A percentile compares a stretch with the other conserved stretches of the same genome.
Conservation (phyloP, 2,888 invertebrate genomes). For the Apantesis nais region DNA sequence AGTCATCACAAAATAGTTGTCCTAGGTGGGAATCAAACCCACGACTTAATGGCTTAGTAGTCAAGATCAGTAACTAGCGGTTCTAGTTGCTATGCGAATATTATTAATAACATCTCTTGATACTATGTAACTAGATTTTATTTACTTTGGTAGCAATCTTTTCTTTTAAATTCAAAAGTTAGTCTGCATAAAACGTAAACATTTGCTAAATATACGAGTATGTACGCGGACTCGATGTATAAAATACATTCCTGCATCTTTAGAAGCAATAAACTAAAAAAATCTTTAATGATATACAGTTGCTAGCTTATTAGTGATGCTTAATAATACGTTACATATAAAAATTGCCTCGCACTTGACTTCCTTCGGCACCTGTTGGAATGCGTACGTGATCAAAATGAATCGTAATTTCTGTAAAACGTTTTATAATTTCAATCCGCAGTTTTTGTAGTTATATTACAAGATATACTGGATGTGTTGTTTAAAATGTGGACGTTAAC, state of each 20-base stretch:
- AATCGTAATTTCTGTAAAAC: slow-evolving; percentile 41
- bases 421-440: slow-evolving; percentile 48
- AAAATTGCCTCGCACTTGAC: slow-evolving; percentile 10
- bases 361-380: slow-evolving; percentile 20
- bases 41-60: too few species aligned
- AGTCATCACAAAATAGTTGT: too few species aligned
- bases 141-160: not conserved
- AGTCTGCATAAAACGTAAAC: slow-evolving; percentile 6
- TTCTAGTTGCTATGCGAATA: not conserved
- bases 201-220: not conserved
- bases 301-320: slow-evolving; percentile 31
- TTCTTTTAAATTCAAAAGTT: not conserved
- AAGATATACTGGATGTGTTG: slow-evolving; percentile 61
- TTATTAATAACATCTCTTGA: not conserved
- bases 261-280: slow-evolving; percentile 30
- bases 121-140: not conserved
- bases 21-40: too few species aligned
- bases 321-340: slow-evolving; percentile 23
- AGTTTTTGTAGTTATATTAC: slow-evolving; percentile 46
- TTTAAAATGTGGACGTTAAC: slow-evolving; percentile 65
- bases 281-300: slow-evolving; percentile 34
- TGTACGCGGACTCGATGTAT: slow-evolving; percentile 1
- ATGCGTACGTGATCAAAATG: slow-evolving; percentile 36
- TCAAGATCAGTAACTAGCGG: too few species aligned
- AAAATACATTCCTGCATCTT: slow-evolving; percentile 20